Percentiles rank a stretch among this genome's conserved stretches.
These are phyloP conservation scores for Tenthredo amoena DNA, from an alignment of 2,888 invertebrate genomes.

Conservation along the genomic window DNA sequence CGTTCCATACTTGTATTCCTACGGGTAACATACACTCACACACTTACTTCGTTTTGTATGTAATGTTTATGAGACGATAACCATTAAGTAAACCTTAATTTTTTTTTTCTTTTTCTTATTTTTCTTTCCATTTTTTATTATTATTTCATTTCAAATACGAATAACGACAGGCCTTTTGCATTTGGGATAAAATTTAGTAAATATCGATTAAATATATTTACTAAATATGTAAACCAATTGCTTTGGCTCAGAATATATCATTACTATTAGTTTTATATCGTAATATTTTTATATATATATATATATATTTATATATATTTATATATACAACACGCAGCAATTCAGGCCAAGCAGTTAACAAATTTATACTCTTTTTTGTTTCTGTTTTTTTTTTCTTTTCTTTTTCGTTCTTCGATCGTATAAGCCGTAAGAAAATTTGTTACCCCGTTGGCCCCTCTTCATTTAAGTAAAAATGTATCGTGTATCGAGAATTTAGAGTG, in stretches of 20 bases:
- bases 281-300: slow-evolving; percentile 72
- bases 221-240: slow-evolving; percentile 72
- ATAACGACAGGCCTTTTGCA: slow-evolving; percentile 74
- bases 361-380: slow-evolving; percentile 56
- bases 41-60: slow-evolving; percentile 62
- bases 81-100: slow-evolving; percentile 68
- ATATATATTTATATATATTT: slow-evolving; percentile 69
- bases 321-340: slow-evolving; percentile 76
- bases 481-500: slow-evolving; percentile 55
- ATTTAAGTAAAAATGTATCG: slow-evolving; percentile 65
- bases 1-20: slow-evolving; percentile 53
- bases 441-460: slow-evolving; percentile 56
- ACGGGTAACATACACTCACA: slow-evolving; percentile 63
- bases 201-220: slow-evolving; percentile 66
- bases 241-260: slow-evolving; percentile 71
- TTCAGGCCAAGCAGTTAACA: slow-evolving; percentile 62
- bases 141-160: slow-evolving; percentile 68
- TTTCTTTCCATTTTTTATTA: slow-evolving; percentile 67
- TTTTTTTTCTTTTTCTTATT: slow-evolving; percentile 65
- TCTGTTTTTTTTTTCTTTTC: neutral
- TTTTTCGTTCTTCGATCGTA: neutral
- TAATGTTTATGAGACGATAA: slow-evolving; percentile 63
- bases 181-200: slow-evolving; percentile 71
- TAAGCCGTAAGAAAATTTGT: slow-evolving; percentile 47
- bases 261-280: slow-evolving; percentile 72